Evolutionary conservation across 1,140 invertebrate genomes (phyloP).

Genomic region (Elysia chlorotica): DNA sequence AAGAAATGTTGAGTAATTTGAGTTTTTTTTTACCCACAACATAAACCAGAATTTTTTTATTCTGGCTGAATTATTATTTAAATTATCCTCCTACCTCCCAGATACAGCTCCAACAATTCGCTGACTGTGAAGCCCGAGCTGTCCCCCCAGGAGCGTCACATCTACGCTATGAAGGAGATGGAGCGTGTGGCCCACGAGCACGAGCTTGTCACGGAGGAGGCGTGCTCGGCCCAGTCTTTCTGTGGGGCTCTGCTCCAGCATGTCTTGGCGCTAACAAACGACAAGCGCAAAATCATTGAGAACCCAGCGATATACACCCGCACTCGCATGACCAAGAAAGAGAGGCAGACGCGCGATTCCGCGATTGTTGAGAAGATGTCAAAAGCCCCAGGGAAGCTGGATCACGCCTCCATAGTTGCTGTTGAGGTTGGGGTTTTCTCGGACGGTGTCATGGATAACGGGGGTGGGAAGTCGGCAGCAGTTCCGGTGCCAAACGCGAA

Average conservation of each 20-base stretch:
- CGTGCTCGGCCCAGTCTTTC: conserved; percentile 59
- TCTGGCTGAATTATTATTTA: too few species aligned
- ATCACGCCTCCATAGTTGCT: conserved; percentile 87
- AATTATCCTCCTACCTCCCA: too few species aligned
- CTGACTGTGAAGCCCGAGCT: conserved; percentile 55
- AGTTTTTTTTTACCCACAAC: too few species aligned
- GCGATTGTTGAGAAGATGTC: conserved; percentile 59
- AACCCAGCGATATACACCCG: conserved; percentile 56
- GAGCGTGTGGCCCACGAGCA: conserved; percentile 60
- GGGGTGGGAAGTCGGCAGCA: neutral
- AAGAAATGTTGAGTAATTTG: too few species aligned
- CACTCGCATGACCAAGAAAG: conserved; percentile 50
- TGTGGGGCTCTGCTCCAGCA: conserved; percentile 61
- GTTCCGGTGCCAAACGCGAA: neutral
- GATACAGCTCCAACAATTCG: conserved; percentile 29
- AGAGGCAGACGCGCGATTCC: conserved; percentile 51
- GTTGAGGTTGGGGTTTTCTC: conserved; percentile 69
- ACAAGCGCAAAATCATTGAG: conserved; percentile 59
- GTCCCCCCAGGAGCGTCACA: conserved; percentile 59
- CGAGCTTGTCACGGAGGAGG: conserved; percentile 57
- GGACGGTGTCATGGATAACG: conserved; percentile 7
- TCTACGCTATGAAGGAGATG: conserved; percentile 63
- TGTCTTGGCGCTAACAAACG: conserved; percentile 56
- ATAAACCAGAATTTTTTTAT: too few species aligned
- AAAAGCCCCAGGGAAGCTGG: conserved; percentile 85